Conservation (phyloP, 2,888 invertebrate species). For the Phania funesta region DNA sequence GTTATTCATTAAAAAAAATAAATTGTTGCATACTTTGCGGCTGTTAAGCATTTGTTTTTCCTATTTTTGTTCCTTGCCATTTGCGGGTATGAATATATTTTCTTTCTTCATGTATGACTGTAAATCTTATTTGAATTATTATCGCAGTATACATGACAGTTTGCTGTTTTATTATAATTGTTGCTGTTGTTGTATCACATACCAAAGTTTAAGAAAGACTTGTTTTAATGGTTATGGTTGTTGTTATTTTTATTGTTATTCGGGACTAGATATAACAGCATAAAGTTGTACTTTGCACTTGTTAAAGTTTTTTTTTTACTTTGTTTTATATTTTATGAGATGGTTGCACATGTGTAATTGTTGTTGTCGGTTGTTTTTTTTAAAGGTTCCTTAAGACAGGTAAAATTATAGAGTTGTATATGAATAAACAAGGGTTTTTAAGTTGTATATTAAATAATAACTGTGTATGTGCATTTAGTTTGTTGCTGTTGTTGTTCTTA, state of each 20-base stretch:
- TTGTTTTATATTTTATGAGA: conserved; percentile 19
- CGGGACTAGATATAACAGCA: conserved; percentile 40
- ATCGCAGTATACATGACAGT: conserved; percentile 74
- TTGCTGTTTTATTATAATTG: conserved; percentile 52
- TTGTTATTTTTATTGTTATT: conserved; percentile 47
- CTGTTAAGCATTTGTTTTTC: conserved; percentile 67
- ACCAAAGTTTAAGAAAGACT: conserved; percentile 21
- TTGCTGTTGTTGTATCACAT: conserved; percentile 23
- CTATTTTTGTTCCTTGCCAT: conserved; percentile 23
- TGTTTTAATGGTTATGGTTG: conserved; percentile 35
- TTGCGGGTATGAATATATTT: conserved; percentile 18
- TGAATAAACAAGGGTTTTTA: conserved; percentile 50
- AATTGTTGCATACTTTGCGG: conserved; percentile 78
- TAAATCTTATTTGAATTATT: conserved; percentile 79
- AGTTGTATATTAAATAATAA: conserved; percentile 53
- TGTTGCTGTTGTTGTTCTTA: conserved; percentile 22
- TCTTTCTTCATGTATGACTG: conserved; percentile 69
- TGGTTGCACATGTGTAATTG: conserved; percentile 20
- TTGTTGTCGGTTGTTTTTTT: conserved; percentile 5
- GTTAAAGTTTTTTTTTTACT: conserved; percentile 38
- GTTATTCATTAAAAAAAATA: conserved; percentile 71
- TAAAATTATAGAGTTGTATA: conserved; percentile 44
- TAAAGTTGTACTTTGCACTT: conserved; percentile 64
- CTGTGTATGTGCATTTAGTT: conserved; percentile 28
- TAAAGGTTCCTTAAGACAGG: conserved; percentile 42